Evolutionary conservation across 2,888 invertebrate genomes (phyloP).

Genomic region (Lepidonotus clava): DNA sequence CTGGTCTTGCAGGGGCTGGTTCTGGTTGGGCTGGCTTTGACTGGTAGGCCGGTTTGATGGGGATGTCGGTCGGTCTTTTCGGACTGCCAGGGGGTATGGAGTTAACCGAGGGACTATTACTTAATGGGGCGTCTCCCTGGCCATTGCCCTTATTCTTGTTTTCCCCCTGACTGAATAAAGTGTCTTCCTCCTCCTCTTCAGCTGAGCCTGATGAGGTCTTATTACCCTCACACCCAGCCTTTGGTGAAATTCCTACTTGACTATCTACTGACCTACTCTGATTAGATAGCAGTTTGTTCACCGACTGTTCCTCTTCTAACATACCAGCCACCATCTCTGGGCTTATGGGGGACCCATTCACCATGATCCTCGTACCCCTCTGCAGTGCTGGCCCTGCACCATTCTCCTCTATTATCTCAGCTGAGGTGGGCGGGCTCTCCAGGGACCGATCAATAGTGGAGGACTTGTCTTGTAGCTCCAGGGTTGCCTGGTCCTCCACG

Average conservation of each 20-base stretch:
- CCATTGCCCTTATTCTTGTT: background rate
- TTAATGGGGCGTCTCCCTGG: background rate
- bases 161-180: background rate
- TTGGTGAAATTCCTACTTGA: no score
- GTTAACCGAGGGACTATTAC: slow-evolving; percentile 20
- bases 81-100: background rate
- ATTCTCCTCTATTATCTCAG: no score
- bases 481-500: slow-evolving; percentile 67
- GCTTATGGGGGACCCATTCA: slow-evolving; percentile 41
- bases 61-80: slow-evolving; percentile 56
- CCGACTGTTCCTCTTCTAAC: background rate
- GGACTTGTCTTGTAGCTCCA: slow-evolving; percentile 67
- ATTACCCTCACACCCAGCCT: background rate
- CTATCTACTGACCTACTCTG: no score
- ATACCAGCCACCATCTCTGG: slow-evolving; percentile 13
- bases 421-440: slow-evolving; percentile 56
- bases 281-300: no score
- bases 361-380: slow-evolving; percentile 41
- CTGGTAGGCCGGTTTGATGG: slow-evolving; percentile 18
- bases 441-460: slow-evolving; percentile 70
- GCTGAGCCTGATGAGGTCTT: background rate
- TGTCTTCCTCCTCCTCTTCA: background rate
- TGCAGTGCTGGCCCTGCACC: slow-evolving; percentile 51
- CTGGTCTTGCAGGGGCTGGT: background rate
- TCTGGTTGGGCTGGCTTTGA: background rate